Evolutionary conservation across 2,113 vertebrate species (phyloP).

Genomic region (Bubo blakistoni): DNA sequence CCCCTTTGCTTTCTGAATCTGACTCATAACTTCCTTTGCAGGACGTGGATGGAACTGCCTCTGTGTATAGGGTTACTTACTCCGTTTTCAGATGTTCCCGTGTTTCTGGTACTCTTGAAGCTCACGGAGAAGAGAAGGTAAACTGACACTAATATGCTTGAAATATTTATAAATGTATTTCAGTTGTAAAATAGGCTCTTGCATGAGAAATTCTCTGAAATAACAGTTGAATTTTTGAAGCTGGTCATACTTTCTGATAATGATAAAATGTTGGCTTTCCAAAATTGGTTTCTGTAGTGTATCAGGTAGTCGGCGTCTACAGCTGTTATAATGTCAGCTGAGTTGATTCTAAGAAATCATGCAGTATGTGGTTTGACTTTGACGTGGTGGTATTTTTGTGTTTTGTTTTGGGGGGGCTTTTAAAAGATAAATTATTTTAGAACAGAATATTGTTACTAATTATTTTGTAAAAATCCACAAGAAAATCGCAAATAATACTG

Average conservation of each 20-base stretch:
- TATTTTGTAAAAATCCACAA: neutral
- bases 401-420: neutral
- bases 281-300: neutral
- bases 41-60: conserved; percentile 83
- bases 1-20: neutral
- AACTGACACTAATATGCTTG: no score
- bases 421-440: neutral
- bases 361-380: neutral
- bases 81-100: conserved; percentile 84
- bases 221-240: neutral
- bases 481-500: neutral
- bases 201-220: neutral
- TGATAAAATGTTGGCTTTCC: neutral
- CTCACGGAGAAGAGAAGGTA: conserved; percentile 82
- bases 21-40: conserved; percentile 60
- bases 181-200: neutral
- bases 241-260: neutral
- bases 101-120: conserved; percentile 82
- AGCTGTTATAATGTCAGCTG: neutral
- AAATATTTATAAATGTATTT: no score
- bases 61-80: conserved; percentile 88
- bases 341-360: neutral
- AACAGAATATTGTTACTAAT: neutral
- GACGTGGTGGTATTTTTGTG: neutral
- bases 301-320: neutral